Evolutionary conservation across 2,113 vertebrate genomes (phyloP), one percentile per base, ranked within the genome.

Genomic region (Corynorhinus townsendii): DNA sequence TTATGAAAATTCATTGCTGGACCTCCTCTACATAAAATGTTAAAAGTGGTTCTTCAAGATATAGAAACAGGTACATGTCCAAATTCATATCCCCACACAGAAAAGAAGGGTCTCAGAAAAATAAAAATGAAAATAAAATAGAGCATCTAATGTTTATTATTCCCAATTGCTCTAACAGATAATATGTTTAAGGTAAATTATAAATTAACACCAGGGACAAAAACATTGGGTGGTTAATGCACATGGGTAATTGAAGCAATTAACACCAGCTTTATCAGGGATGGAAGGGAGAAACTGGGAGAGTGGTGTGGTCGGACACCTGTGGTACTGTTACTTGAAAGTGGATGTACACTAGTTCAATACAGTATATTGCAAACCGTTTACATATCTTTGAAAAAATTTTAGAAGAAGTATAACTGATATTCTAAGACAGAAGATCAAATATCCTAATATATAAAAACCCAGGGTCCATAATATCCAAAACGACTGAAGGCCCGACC

Each of bases 221-320:
- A 80, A 80, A 35, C 5, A 30, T 3, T 5, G 54, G 92, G 45
- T 14, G 56, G 40, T 43, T 19, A 11, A 4, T 28, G 49, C 7
- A 0, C 15, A 4, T 2, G 26, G 33, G 8, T 4, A 16, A 3
- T 10, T 14, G 49, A 49, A 38, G 20, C 22, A 68, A 73, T 43
- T 2, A 33, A 4, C 28, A 11, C 0, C 0, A 0, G 38, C 1
- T 28, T 11, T 2, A 7, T 33, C 35, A 7, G 30, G 9, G 20
- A 7, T 30, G 3, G 11, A 19, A 15, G 9, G 19, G n/a, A 40
- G 45, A 28, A 43, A 0, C 3, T 7, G 43, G 30, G 7, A 15
- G 2, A 6, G 54, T 9, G 3, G 5, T 33, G 35, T 9, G 1
- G 0, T 19, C 7, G 26, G 35, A 66, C 19, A 6, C 5, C 38